These are phyloP conservation scores for Eriocheir sinensis DNA, from an alignment of 1,140 invertebrate genomes.

Conservation along the genomic window DNA sequence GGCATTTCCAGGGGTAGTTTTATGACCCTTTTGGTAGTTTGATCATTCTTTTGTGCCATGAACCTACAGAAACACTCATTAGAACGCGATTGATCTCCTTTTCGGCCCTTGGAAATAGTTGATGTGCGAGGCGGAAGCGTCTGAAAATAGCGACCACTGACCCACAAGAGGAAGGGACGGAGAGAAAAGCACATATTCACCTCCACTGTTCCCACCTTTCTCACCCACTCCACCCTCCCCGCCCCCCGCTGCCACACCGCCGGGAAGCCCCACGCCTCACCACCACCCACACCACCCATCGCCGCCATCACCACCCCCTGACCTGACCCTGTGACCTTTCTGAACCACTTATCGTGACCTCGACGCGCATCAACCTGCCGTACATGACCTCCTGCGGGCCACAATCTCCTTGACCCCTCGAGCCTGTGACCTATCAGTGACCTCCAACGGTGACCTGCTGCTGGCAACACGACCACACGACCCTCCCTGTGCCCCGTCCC, in stretches of 20 bases:
- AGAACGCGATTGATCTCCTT: no score
- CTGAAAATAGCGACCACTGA: no score
- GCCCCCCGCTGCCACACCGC: background rate
- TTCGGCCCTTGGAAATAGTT: no score
- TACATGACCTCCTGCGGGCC: background rate
- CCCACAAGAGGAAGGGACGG: background rate
- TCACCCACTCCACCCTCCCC: background rate
- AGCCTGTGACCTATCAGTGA: background rate
- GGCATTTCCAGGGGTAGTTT: no score
- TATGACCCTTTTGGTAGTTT: no score
- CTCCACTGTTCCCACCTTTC: background rate
- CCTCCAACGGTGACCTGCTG: background rate
- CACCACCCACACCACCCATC: constrained; percentile 15
- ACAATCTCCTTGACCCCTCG: background rate
- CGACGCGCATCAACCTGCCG: background rate
- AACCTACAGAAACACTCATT: no score
- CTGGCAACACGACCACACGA: no score
- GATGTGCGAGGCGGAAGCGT: no score
- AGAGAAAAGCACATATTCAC: background rate
- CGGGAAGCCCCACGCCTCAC: background rate
- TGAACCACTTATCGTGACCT: constrained; percentile 19
- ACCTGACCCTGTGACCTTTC: background rate
- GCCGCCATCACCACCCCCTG: background rate
- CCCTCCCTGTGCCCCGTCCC: background rate
- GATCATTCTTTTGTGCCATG: no score